Evolutionary conservation across 2,113 vertebrate genomes (phyloP).

Genomic region (Gracilinanus agilis): DNA sequence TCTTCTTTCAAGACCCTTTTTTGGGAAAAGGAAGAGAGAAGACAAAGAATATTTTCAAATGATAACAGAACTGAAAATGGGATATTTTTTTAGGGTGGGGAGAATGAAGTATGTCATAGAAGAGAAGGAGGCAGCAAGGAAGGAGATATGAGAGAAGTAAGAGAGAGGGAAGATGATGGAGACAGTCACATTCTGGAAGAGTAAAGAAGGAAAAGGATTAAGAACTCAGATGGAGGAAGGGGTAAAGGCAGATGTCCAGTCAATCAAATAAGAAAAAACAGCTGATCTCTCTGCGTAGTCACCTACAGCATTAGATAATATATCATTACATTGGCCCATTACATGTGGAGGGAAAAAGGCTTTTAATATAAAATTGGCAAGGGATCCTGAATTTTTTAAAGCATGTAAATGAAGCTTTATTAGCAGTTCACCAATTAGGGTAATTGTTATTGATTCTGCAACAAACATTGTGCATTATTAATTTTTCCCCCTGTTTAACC

Average conservation of each 20-base stretch:
- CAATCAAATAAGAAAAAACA: background rate
- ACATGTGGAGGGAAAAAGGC: background rate
- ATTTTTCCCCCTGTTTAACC: constrained; percentile 49
- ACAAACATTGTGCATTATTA: constrained; percentile 51
- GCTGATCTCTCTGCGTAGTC: background rate
- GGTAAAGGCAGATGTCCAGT: background rate
- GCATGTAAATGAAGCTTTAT: constrained; percentile 13
- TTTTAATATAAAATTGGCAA: constrained; percentile 48
- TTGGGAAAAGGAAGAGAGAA: background rate
- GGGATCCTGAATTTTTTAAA: constrained; percentile 30
- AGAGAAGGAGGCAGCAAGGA: background rate
- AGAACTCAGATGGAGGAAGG: background rate
- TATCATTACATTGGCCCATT: background rate
- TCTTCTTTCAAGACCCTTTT: background rate
- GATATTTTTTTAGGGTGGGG: background rate
- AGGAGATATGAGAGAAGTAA: background rate
- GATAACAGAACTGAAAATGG: background rate
- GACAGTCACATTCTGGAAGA: background rate
- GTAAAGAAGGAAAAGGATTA: background rate
- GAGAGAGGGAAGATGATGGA: background rate
- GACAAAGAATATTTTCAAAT: background rate
- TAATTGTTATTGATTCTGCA: constrained; percentile 47
- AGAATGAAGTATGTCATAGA: background rate
- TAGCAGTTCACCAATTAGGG: constrained; percentile 33
- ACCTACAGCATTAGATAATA: background rate